Conservation (phyloP, 2,113 vertebrate species). For the Pyrgilauda ruficollis region DNA sequence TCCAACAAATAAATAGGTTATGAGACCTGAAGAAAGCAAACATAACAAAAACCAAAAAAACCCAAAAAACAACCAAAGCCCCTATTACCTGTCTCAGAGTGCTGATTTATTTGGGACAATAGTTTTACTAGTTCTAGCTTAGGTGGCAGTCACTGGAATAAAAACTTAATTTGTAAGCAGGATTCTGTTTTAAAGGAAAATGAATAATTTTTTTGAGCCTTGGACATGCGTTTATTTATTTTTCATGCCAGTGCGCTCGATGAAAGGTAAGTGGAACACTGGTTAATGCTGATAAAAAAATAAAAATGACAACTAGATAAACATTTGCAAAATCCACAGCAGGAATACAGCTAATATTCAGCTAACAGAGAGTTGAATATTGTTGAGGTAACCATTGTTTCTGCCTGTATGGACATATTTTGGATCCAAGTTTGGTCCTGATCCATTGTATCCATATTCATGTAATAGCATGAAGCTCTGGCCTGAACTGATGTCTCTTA, state of each 20-base stretch:
- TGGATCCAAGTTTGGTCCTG: background rate
- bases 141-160: background rate
- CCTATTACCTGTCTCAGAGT: background rate
- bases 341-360: background rate
- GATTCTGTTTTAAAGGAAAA: background rate
- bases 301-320: background rate
- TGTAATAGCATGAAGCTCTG: background rate
- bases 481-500: background rate
- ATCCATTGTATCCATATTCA: background rate
- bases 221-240: background rate
- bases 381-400: background rate
- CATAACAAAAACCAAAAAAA: background rate
- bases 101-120: background rate
- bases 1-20: background rate
- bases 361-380: background rate
- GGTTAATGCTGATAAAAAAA: background rate
- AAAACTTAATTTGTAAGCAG: background rate
- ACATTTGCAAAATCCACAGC: background rate
- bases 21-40: background rate
- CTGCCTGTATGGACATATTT: background rate
- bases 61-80: background rate
- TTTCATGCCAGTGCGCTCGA: background rate
- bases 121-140: background rate
- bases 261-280: background rate
- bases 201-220: background rate